Evolutionary conservation across 2,888 invertebrate species (phyloP).

Genomic region (Malacosoma neustria): DNA sequence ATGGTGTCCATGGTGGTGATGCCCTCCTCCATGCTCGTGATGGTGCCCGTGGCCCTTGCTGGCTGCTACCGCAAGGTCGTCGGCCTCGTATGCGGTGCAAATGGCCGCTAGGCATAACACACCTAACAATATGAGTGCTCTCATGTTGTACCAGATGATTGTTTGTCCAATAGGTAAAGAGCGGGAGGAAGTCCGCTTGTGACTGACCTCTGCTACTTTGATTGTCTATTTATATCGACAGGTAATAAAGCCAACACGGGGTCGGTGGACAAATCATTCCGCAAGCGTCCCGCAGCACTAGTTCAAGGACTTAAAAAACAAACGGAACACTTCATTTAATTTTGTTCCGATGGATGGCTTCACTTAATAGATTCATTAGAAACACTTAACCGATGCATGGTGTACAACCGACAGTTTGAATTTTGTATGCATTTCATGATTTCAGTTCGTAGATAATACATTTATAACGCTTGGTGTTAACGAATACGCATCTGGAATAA

Average conservation of each 20-base stretch:
- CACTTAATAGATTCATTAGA: not conserved
- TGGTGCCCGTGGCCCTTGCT: slow-evolving; percentile 64
- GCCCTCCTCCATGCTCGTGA: slow-evolving; percentile 78
- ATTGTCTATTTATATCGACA: slow-evolving; percentile 61
- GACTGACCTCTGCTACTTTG: slow-evolving; percentile 48
- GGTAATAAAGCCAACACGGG: slow-evolving; percentile 26
- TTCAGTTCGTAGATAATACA: too few species aligned
- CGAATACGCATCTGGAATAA: too few species aligned
- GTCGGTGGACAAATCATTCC: slow-evolving; percentile 60
- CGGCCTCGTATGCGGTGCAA: slow-evolving; percentile 38
- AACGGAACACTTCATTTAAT: slow-evolving; percentile 12
- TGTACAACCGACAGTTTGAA: too few species aligned
- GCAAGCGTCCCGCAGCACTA: slow-evolving; percentile 50
- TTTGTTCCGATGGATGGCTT: slow-evolving; percentile 5
- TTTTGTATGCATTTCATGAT: too few species aligned
- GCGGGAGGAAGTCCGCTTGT: slow-evolving; percentile 54
- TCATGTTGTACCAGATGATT: slow-evolving; percentile 27
- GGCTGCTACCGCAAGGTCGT: slow-evolving; percentile 63
- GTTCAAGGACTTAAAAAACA: slow-evolving; percentile 56
- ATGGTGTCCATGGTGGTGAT: slow-evolving; percentile 78
- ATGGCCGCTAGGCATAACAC: slow-evolving; percentile 48
- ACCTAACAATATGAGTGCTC: slow-evolving; percentile 44
- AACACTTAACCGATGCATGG: too few species aligned
- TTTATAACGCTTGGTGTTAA: too few species aligned
- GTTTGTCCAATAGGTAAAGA: slow-evolving; percentile 22